Evolutionary conservation across 2,113 vertebrate genomes (phyloP), one percentile per base, ranked within the genome.

Genomic region (Oxygymnocypris stewartii): DNA sequence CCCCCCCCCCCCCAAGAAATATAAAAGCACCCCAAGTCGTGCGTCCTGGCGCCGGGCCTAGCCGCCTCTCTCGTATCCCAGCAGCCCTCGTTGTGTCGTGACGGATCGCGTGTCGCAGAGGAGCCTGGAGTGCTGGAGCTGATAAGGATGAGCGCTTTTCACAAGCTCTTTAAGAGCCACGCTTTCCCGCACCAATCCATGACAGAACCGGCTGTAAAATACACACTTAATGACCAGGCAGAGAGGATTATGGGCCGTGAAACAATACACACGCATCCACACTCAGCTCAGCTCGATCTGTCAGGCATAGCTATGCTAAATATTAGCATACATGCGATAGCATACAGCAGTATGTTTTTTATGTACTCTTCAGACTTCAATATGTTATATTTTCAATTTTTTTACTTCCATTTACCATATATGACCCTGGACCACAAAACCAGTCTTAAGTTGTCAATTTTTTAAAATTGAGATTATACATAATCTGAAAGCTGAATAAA

Each of bases 61-160:
- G 47, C 47, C 44, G 2, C 44, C 44, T 63, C 37, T 28, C 11
- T 80, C 2, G 20, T 25, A 11, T 63, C 59, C 57, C 23, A 28
- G 42, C n/a, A 47, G 40, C 40, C 13, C 79, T 65, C 18, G 40
- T 67, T 80, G n/a, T 67, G 61, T 18, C 14, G 47, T 67, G 59
- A 67, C 42, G 4, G n/a, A 44, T 82, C 40, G 37, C 16, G 13
- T 44, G 61, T 18, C 57, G 20, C 8, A 16, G 57, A 59, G 20
- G 20, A 23, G 57, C 57, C 57, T 0, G 20, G 8, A 59, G 54
- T 42, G 54, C 23, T 25, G 28, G 20, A n/a, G 57, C 57, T 63
- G 79, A 82, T 67, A 47, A 82, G 79, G 79, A 82, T 67, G 79
- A 44, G 61, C 25, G 79, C 79, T 18, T 65, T 82, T 82, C 79